Evolutionary conservation across 2,113 vertebrate genomes (phyloP).

Genomic region (Cavia aperea): DNA sequence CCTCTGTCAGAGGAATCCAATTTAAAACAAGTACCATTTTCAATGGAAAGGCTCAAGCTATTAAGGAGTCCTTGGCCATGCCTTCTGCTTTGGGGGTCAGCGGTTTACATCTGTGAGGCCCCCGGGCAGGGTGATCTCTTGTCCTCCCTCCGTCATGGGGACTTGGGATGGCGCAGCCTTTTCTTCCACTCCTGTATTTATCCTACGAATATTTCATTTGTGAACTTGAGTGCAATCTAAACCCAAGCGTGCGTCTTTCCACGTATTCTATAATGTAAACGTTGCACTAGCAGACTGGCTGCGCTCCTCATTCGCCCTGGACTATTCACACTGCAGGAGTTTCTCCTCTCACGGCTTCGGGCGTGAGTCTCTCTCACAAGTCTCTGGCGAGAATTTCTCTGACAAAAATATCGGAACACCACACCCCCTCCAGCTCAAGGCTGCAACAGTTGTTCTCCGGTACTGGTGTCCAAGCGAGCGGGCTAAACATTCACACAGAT

Average conservation of each 20-base stretch:
- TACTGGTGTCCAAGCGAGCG: background rate
- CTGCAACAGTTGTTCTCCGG: constrained; percentile 26
- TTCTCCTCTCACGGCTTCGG: constrained; percentile 39
- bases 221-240: constrained; percentile 32
- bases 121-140: background rate
- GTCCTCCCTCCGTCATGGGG: constrained; percentile 2
- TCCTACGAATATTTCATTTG: background rate
- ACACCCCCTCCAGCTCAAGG: background rate
- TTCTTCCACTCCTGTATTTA: constrained; percentile 9
- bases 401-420: constrained; percentile 42
- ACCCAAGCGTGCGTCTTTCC: constrained; percentile 6
- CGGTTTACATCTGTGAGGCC: constrained; percentile 2
- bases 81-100: constrained; percentile 53
- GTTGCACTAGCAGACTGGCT: background rate
- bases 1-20: constrained; percentile 33
- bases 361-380: background rate
- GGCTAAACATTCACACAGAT: background rate
- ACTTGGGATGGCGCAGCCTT: background rate
- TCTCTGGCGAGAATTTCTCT: constrained; percentile 33
- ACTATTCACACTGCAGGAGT: background rate
- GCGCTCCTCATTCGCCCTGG: background rate
- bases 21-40: constrained; percentile 29
- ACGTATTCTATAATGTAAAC: constrained; percentile 37
- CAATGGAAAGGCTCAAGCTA: constrained; percentile 16
- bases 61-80: constrained; percentile 45